A percentile compares a stretch with the other conserved stretches of the same genome.
Evolutionary conservation across 2,113 vertebrate species (phyloP).

Genomic region (Embiotoca jacksoni): DNA sequence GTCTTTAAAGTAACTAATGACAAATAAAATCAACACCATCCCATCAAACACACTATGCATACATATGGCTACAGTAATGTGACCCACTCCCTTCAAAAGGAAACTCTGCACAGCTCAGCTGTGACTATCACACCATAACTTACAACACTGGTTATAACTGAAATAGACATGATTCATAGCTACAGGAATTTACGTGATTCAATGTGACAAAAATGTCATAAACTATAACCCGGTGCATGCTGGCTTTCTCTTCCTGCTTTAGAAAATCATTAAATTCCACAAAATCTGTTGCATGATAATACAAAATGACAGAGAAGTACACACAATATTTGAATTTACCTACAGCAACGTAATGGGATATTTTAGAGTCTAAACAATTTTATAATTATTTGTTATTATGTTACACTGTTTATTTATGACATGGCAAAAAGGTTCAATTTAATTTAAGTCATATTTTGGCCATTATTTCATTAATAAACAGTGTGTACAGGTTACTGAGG

Average conservation of each 20-base stretch:
- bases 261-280: not conserved
- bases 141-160: not conserved
- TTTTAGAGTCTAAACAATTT: not conserved
- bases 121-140: not conserved
- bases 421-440: not conserved
- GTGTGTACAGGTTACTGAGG: fast-evolving
- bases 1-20: conserved; percentile 6
- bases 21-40: conserved; percentile 38
- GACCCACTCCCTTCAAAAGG: not conserved
- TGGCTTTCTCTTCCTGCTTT: not conserved
- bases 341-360: not conserved
- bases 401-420: not conserved
- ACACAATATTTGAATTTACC: not conserved
- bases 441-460: not conserved
- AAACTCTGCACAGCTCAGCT: conserved; percentile 11
- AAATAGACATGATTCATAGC: not conserved
- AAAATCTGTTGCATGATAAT: not conserved
- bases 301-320: not conserved
- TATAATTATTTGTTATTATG: not conserved
- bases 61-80: not conserved
- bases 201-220: not conserved
- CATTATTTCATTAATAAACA: not conserved
- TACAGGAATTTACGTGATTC: not conserved
- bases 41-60: not conserved
- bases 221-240: conserved; percentile 19